Base-by-base conservation (phyloP, 1,140 invertebrate species). In the Trachymyrmex cornetzi region DNA sequence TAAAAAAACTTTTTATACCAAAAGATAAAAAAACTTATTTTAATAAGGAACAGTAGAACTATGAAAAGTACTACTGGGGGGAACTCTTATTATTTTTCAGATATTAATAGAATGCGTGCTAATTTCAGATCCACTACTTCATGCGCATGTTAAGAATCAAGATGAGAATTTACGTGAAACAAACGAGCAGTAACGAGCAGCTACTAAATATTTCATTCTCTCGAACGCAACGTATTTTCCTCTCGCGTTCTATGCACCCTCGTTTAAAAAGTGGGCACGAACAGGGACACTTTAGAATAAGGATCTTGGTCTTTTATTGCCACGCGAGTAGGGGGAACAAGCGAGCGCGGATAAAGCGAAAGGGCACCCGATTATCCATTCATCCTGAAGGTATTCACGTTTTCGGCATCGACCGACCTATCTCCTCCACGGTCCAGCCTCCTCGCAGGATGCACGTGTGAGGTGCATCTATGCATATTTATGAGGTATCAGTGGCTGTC, bases 341-440 rank as follows among this genome's bases (percentile, higher is more conserved):
- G 77, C 64, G 64, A 44, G n/a, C 27, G n/a, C 57, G 72, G 48
- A 81, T 59, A 53, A 69, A 87, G 34, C 86, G 86, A 71, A 82
- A 88, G 89, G 86, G 80, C 82, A 85, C 77, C 77, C 79, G 89
- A 90, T 90, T 90, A 90, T 90, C 89, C 89, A 90, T 90, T 90
- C 89, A 81, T 88, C 82, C 89, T 86, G 77, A 90, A 90, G 80
- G 30, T 61, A 81, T 90, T 86, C 89, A 86, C 86, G 86, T 90
- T 53, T 88, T 86, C 81, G 69, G 59, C 80, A 55, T 81, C 55
- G 61, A 34, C 59, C 82, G 44, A 75, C 57, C 77, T 85, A 87
- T 72, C 66, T 69, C 24, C 82, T 72, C 53, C 14, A 89, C 44
- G 77, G 63, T 57, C 38, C 22, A 63, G 22, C 57, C 16, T 24